phyloP scores from a whole-genome alignment of 2,888 invertebrate genomes.

The Stictocephala bisonia region DNA sequence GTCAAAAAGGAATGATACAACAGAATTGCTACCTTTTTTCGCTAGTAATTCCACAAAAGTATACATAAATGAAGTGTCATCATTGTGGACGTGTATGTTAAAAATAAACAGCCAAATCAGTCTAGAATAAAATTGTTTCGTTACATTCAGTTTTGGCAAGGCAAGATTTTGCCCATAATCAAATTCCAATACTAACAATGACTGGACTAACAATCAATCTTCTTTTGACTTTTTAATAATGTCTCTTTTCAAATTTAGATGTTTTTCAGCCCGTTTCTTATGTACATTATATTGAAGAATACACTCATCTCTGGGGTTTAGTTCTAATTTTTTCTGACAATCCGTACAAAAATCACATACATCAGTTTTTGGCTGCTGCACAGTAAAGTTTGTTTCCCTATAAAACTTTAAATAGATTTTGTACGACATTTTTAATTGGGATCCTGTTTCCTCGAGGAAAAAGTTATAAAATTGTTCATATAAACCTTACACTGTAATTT shows the following conservation, averaged over 20 bases:
- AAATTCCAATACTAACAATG: slow-evolving; percentile 50
- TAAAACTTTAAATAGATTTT: slow-evolving; percentile 51
- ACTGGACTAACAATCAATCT: no score
- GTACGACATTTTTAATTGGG: slow-evolving; percentile 42
- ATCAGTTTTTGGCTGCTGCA: slow-evolving; percentile 50
- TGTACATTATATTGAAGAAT: slow-evolving; percentile 39
- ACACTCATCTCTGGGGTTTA: slow-evolving; percentile 47
- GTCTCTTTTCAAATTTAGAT: neutral
- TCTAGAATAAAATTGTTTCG: slow-evolving; percentile 50
- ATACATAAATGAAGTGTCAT: slow-evolving; percentile 40
- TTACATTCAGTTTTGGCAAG: slow-evolving; percentile 48
- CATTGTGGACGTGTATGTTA: slow-evolving; percentile 53
- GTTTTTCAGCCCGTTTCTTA: slow-evolving; percentile 40
- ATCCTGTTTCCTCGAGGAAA: slow-evolving; percentile 34
- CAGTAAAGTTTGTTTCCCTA: slow-evolving; percentile 46
- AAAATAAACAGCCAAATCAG: slow-evolving; percentile 52
- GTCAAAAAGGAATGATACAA: slow-evolving; percentile 46
- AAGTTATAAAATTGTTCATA: slow-evolving; percentile 31
- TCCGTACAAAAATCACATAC: slow-evolving; percentile 52
- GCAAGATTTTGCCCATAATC: slow-evolving; percentile 55
- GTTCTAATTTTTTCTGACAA: slow-evolving; percentile 24
- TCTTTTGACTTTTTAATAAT: slow-evolving; percentile 9
- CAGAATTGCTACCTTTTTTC: slow-evolving; percentile 41
- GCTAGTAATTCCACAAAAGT: slow-evolving; percentile 46
- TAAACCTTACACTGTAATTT: slow-evolving; percentile 24